These are phyloP conservation scores for Neoitamus cyanurus DNA, from an alignment of 2,888 invertebrate species.

Conservation along the genomic window DNA sequence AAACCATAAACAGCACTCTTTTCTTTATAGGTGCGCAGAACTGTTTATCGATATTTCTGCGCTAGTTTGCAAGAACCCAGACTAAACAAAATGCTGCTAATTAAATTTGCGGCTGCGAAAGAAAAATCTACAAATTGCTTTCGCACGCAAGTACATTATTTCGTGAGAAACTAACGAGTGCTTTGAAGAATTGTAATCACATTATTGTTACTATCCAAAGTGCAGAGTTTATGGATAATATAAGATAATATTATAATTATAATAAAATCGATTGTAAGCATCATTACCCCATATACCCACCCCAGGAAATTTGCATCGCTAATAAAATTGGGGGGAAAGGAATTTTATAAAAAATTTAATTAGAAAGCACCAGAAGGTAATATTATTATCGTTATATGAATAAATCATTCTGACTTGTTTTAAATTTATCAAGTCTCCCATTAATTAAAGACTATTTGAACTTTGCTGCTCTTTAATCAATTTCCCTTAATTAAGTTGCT, in stretches of 20 bases:
- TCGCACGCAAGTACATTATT: not conserved
- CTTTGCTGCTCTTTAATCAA: not conserved
- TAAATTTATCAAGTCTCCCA: too few species aligned
- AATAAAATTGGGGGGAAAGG: too few species aligned
- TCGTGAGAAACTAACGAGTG: not conserved
- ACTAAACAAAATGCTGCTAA: not conserved
- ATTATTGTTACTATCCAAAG: not conserved
- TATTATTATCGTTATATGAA: too few species aligned
- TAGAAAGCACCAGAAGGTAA: not conserved
- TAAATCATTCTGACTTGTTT: not conserved
- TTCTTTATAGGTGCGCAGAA: not conserved
- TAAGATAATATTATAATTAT: not conserved
- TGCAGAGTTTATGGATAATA: too few species aligned
- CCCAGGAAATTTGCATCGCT: too few species aligned
- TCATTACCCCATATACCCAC: too few species aligned
- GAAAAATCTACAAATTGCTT: not conserved
- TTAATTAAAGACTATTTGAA: not conserved
- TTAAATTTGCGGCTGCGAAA: not conserved
- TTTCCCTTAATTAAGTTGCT: not conserved
- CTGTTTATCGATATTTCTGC: not conserved
- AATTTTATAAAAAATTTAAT: not conserved
- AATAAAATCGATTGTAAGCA: too few species aligned
- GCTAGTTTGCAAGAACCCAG: not conserved
- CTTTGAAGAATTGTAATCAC: not conserved
- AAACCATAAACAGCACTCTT: not conserved